A percentile compares a stretch with the other conserved stretches of the same genome.
These are phyloP conservation scores for Corticium candelabrum DNA, from an alignment of 37 sponge, comb jelly and placozoan genomes.

Conservation along the genomic window DNA sequence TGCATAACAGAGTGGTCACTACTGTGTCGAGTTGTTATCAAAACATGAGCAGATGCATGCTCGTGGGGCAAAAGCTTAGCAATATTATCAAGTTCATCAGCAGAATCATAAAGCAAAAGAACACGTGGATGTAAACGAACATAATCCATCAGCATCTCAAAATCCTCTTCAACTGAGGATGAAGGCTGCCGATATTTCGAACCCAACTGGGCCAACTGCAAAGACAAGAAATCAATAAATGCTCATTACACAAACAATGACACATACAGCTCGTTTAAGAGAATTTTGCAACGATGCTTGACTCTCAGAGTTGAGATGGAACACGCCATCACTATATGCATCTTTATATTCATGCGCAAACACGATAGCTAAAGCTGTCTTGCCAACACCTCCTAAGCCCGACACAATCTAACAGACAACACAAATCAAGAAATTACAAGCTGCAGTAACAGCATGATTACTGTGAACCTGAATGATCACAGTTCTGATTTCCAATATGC, in stretches of 20 bases:
- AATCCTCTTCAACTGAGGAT: too few species aligned
- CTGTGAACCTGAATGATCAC: too few species aligned
- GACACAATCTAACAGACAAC: background rate
- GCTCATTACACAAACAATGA: too few species aligned
- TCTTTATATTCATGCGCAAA: background rate
- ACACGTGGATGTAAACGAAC: too few species aligned
- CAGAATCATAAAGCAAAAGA: background rate
- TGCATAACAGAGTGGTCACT: background rate
- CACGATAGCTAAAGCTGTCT: background rate
- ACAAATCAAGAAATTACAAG: too few species aligned
- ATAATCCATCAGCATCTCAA: too few species aligned
- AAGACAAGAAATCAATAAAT: too few species aligned
- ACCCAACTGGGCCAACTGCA: too few species aligned
- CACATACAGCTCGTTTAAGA: background rate
- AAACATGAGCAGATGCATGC: background rate
- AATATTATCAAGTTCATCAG: background rate
- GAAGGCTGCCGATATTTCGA: too few species aligned
- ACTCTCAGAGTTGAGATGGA: background rate
- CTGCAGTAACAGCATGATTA: too few species aligned
- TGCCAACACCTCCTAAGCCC: background rate
- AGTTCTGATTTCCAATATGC: too few species aligned
- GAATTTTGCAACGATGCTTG: background rate
- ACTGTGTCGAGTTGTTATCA: background rate
- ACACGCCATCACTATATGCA: background rate
- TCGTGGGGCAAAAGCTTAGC: background rate